A percentile compares a stretch with the other conserved stretches of the same genome.
phyloP scores from a whole-genome alignment of 2,113 vertebrate species.

The Cyrtonyx montezumae region DNA sequence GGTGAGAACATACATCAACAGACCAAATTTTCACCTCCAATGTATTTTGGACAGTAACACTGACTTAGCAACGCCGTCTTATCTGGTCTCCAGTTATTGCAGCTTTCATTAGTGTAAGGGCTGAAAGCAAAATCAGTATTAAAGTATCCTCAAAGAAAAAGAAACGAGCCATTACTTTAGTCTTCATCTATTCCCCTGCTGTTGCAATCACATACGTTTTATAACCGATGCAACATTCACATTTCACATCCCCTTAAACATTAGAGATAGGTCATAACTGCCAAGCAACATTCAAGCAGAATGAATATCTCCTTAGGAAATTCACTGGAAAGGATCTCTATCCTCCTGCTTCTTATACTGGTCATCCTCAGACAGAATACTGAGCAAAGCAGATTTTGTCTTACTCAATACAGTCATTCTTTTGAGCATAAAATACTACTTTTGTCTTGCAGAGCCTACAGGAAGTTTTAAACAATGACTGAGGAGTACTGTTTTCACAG shows the following conservation, averaged over 20 bases:
- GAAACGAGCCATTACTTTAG: background rate
- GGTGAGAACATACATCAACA: background rate
- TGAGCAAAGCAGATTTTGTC: constrained; percentile 51
- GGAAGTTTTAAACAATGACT: constrained; percentile 58
- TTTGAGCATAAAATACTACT: constrained; percentile 52
- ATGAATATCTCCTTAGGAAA: background rate
- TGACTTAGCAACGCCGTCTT: background rate
- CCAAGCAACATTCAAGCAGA: background rate
- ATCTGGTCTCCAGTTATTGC: background rate
- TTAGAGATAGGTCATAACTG: background rate
- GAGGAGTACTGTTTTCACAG: constrained; percentile 45
- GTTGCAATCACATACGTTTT: background rate
- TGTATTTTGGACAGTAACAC: background rate
- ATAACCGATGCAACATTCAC: background rate
- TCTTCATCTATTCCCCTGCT: background rate
- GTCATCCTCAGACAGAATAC: constrained; percentile 64
- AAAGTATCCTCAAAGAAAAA: background rate
- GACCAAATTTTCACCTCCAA: background rate
- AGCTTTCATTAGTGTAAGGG: background rate
- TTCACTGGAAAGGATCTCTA: constrained; percentile 34
- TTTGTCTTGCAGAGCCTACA: constrained; percentile 18
- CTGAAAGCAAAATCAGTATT: background rate
- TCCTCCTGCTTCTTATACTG: constrained; percentile 33
- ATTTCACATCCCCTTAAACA: background rate
- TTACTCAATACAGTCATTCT: constrained; percentile 62